A percentile compares a stretch with the other conserved stretches of the same genome.
Evolutionary conservation across 2,113 vertebrate species (phyloP).

Genomic region (Proteles cristata): DNA sequence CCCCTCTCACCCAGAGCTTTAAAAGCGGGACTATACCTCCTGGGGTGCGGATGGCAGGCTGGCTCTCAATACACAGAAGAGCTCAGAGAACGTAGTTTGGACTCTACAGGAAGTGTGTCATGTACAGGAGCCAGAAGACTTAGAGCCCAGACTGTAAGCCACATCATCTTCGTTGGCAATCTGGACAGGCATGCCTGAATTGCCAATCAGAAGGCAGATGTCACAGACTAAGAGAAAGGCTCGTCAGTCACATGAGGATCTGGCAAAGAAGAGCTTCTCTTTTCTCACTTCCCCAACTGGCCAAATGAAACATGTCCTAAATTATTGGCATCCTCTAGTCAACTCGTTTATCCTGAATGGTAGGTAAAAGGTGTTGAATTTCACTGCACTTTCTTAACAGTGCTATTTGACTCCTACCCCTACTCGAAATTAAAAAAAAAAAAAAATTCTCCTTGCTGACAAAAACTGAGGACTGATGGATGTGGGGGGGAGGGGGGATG

Average conservation of each 20-base stretch:
- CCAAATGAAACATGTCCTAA: background rate
- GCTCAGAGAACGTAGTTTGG: background rate
- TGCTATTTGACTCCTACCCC: background rate
- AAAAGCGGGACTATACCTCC: rapidly evolving
- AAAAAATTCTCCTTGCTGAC: too few relatives aligned
- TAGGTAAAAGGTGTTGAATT: background rate
- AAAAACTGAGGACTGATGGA: too few relatives aligned
- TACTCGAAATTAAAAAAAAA: background rate
- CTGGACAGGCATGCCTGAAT: background rate
- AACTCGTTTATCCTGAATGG: background rate
- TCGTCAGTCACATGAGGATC: background rate
- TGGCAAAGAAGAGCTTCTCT: too few relatives aligned
- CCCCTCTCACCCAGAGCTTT: background rate
- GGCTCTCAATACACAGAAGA: background rate
- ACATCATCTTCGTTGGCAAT: constrained; percentile 22
- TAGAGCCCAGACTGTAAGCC: background rate
- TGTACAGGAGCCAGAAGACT: rapidly evolving
- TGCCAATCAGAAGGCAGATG: background rate
- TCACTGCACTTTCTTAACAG: background rate
- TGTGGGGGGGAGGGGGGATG: too few relatives aligned
- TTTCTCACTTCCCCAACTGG: background rate
- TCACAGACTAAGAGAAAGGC: rapidly evolving
- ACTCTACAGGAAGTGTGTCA: too few relatives aligned
- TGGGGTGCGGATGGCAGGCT: rapidly evolving
- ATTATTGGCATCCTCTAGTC: background rate